These are phyloP conservation scores for Sebastes minor DNA, from an alignment of 2,797 vertebrate genomes.

Conservation along the genomic window DNA sequence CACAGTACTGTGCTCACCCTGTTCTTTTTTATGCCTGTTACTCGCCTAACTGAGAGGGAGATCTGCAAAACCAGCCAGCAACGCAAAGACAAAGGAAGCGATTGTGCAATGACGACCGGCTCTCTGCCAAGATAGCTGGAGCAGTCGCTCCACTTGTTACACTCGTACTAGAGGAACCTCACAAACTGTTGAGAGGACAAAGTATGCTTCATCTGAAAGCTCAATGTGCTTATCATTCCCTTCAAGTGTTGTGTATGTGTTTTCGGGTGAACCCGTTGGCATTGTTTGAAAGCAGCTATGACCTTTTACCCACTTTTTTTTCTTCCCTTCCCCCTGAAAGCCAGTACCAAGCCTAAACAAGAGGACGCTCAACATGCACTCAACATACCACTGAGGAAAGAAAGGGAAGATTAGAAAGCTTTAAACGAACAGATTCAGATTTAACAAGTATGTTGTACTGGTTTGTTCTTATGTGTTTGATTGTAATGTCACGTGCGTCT, in stretches of 20 bases:
- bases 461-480: not conserved
- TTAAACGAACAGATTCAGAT: not conserved
- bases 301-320: slow-evolving; percentile 71
- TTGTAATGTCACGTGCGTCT: not conserved
- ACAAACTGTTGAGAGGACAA: not conserved
- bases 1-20: not conserved
- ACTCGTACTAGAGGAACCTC: not conserved
- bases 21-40: not conserved
- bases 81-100: not conserved
- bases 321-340: not conserved
- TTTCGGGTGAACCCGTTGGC: not conserved
- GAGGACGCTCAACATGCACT: not conserved
- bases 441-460: not conserved
- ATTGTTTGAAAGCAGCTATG: slow-evolving; percentile 19
- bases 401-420: not conserved
- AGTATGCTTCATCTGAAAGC: not conserved
- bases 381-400: not conserved
- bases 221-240: not conserved
- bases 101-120: not conserved
- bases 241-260: not conserved
- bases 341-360: not conserved
- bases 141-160: not conserved
- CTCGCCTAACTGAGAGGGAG: not conserved
- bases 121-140: not conserved
- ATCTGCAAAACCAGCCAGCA: not conserved